A percentile compares a stretch with the other conserved stretches of the same genome.
Conservation (phyloP, 2,888 invertebrate genomes). For the Drosophila tanythrix region DNA sequence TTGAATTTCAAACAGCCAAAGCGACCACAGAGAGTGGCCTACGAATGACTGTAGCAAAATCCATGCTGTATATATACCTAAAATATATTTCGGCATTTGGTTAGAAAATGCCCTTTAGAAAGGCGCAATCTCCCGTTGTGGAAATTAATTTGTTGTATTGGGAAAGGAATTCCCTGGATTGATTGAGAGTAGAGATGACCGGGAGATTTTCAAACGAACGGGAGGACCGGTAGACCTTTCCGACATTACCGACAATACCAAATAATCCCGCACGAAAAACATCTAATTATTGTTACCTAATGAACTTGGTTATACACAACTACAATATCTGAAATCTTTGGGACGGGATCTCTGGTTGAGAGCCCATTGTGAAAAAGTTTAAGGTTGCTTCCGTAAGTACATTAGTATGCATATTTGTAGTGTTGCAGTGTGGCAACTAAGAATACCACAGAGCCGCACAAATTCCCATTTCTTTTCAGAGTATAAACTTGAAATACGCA, state of each 20-base stretch:
- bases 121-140: background rate
- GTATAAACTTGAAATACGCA: conserved; percentile 31
- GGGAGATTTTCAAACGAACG: background rate
- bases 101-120: background rate
- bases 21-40: background rate
- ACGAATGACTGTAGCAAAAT: background rate
- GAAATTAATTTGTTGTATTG: background rate
- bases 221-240: background rate
- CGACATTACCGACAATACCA: background rate
- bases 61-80: background rate
- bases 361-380: background rate
- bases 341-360: background rate
- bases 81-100: background rate
- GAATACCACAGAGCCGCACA: conserved; percentile 5
- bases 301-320: background rate
- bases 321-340: background rate
- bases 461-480: conserved; percentile 22
- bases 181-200: background rate
- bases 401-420: background rate
- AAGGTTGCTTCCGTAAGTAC: background rate
- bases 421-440: conserved; percentile 1
- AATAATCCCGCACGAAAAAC: background rate
- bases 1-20: background rate
- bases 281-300: background rate
- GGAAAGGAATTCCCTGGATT: background rate